Conservation (phyloP, 1,140 invertebrate genomes). For the Monochamus saltuarius region DNA sequence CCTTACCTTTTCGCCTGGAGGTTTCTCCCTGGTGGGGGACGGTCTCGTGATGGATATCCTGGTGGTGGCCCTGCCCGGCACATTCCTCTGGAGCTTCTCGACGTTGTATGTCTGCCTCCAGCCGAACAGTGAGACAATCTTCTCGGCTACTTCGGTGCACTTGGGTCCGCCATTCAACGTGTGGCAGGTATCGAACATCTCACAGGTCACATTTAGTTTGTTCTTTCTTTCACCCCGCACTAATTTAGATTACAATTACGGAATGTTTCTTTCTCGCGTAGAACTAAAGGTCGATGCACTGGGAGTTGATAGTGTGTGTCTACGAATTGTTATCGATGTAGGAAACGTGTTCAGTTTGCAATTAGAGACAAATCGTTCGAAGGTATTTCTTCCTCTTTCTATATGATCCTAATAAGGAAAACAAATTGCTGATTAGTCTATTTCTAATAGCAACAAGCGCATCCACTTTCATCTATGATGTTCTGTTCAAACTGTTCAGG, state of each 20-base stretch:
- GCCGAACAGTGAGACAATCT: conserved; percentile 69
- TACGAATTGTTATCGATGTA: background rate
- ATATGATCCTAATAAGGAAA: too few species aligned
- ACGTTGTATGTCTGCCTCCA: conserved; percentile 77
- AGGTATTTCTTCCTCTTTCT: too few species aligned
- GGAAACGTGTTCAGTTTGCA: too few species aligned
- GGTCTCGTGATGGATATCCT: conserved; percentile 48
- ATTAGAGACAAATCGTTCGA: too few species aligned
- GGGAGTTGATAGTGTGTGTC: background rate
- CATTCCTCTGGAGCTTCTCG: conserved; percentile 67
- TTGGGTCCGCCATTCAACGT: conserved; percentile 50
- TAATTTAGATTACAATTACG: background rate
- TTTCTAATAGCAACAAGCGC: too few species aligned
- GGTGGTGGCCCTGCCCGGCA: conserved; percentile 57
- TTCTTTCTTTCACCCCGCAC: background rate
- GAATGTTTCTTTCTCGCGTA: background rate
- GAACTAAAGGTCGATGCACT: background rate
- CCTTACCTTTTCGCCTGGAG: conserved; percentile 20
- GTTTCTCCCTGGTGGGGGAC: conserved; percentile 25
- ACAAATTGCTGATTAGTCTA: too few species aligned
- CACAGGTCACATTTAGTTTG: conserved; percentile 20
- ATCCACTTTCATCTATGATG: too few species aligned
- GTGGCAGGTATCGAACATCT: conserved; percentile 52
- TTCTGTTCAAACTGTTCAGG: too few species aligned
- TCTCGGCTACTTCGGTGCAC: conserved; percentile 67